Conservation (phyloP, 2,888 invertebrate species). For the Andricus quercusramuli region DNA sequence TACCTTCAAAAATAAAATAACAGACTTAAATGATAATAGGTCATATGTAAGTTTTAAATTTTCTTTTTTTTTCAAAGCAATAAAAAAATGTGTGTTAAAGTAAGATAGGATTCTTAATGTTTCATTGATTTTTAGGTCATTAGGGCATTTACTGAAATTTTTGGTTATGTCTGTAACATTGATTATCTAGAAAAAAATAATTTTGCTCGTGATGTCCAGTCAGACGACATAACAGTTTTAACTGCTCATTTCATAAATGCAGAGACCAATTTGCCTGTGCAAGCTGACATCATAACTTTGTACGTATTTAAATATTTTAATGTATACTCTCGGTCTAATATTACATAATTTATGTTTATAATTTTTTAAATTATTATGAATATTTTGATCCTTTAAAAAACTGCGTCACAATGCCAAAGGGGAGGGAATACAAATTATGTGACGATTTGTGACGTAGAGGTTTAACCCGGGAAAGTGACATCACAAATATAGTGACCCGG, state of each 20-base stretch:
- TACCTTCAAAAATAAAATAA: conserved; percentile 80
- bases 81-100: not conserved
- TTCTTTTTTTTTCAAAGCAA: not conserved
- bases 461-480: too few relatives aligned
- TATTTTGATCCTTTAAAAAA: too few relatives aligned
- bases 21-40: conserved; percentile 76
- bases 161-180: conserved; percentile 82
- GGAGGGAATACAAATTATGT: too few relatives aligned
- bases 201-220: conserved; percentile 72
- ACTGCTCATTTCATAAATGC: conserved; percentile 82
- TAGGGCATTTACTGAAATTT: conserved; percentile 79
- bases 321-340: conserved; percentile 3
- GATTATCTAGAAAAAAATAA: conserved; percentile 80
- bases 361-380: too few relatives aligned
- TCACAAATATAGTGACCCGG: too few relatives aligned
- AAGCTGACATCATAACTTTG: conserved; percentile 80
- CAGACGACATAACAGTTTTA: conserved; percentile 79
- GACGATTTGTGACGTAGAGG: too few relatives aligned
- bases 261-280: conserved; percentile 79
- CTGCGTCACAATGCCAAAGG: too few relatives aligned
- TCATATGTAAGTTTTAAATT: conserved; percentile 79
- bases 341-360: not conserved
- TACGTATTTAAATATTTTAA: conserved; percentile 68
- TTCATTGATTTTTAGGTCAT: conserved; percentile 78
- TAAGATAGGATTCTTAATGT: not conserved